A percentile compares a stretch with the other conserved stretches of the same genome.
Evolutionary conservation across 2,888 invertebrate genomes (phyloP).

Genomic region (Hoplodrina ambigua): DNA sequence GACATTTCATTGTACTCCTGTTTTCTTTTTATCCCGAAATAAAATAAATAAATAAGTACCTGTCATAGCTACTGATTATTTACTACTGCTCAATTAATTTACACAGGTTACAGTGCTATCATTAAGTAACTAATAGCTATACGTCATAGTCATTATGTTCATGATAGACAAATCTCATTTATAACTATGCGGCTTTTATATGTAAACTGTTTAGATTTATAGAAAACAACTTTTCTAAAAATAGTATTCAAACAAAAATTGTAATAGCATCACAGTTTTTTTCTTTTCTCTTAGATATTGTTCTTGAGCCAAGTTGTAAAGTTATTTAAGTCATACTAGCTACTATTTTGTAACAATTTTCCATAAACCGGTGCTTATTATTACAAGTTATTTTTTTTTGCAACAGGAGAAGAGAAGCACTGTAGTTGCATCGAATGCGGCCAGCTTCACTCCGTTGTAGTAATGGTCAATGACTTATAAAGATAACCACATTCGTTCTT

Average conservation of each 20-base stretch:
- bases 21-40: too few relatives aligned
- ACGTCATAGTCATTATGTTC: neutral
- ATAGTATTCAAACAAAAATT: neutral
- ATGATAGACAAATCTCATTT: neutral
- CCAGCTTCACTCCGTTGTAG: constrained; percentile 43
- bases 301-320: neutral
- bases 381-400: neutral
- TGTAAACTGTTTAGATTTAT: neutral
- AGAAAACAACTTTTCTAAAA: neutral
- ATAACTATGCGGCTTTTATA: neutral
- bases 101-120: neutral
- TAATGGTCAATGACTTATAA: constrained; percentile 62
- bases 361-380: neutral
- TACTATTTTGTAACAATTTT: constrained; percentile 5
- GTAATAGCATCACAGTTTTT: neutral
- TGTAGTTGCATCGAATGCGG: neutral
- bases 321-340: neutral
- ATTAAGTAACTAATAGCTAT: neutral
- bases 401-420: neutral
- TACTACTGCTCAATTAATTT: neutral
- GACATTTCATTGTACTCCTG: too few relatives aligned
- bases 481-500: constrained; percentile 27
- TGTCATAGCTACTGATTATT: neutral
- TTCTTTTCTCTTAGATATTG: neutral
- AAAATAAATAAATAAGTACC: too few relatives aligned